Evolutionary conservation across 2,888 invertebrate genomes (phyloP), one percentile per base, ranked within the genome.

Genomic region (Nemotelus nigrinus): DNA sequence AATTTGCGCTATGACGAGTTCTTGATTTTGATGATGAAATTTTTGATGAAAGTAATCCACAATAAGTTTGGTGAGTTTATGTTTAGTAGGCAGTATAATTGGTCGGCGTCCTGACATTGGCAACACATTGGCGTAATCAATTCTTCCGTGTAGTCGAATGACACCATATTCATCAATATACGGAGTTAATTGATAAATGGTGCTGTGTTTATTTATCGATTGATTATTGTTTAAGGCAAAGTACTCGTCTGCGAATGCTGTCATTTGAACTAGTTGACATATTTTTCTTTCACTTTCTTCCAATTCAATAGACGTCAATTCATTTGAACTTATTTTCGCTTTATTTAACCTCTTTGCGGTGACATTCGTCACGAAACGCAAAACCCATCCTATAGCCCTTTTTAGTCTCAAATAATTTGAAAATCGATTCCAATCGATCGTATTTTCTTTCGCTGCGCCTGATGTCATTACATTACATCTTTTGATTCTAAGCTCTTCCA

Each of bases 341-440:
- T n/a, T n/a, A n/a, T n/a, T n/a, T n/a, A n/a, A n/a, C n/a, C n/a
- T n/a, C n/a, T n/a, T n/a, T n/a, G n/a, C n/a, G n/a, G n/a, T n/a
- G n/a, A n/a, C n/a, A n/a, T n/a, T n/a, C n/a, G n/a, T n/a, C n/a
- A n/a, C n/a, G n/a, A n/a, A n/a, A n/a, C n/a, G n/a, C n/a, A n/a
- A n/a, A n/a, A n/a, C n/a, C n/a, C n/a, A n/a, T n/a, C n/a, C n/a
- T n/a, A n/a, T n/a, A n/a, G n/a, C n/a, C n/a, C n/a, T n/a, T n/a
- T n/a, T 65, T 74, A 1, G 80, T 77, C 44, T 79, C 79, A 1
- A 77, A 78, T 47, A 80, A 67, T 10, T 80, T 80, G 4, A 67
- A 43, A 2, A 68, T 50, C 10, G 79, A 68, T 3, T 79, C 78
- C 0, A 80, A 76, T n/a, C n/a, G n/a, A n/a, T n/a, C n/a, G n/a